Base-by-base conservation (phyloP, 1,140 invertebrate species). In the Bombyx mori region DNA sequence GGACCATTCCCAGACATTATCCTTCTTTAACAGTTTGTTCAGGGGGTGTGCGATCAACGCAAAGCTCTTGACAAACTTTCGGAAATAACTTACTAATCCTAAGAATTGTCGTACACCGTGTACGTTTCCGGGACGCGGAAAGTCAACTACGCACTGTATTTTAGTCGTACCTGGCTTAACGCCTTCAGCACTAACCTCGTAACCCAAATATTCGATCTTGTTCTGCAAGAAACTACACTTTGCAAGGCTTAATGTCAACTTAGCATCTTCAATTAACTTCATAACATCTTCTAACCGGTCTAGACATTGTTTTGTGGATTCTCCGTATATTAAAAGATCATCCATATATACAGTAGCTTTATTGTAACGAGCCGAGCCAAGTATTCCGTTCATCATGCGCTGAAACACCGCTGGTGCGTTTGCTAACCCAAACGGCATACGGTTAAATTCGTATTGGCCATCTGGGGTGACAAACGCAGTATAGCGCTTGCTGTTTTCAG, bases 181-280 rank as follows among this genome's bases (percentile, higher is more conserved):
- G n/a, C n/a, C n/a, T n/a, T n/a, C n/a, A n/a, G n/a, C n/a, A n/a
- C n/a, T n/a, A n/a, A n/a, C n/a, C n/a, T n/a, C n/a, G n/a, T n/a
- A n/a, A n/a, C n/a, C n/a, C n/a, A n/a, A n/a, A n/a, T n/a, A n/a
- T n/a, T n/a, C n/a, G n/a, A n/a, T n/a, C n/a, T n/a, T n/a, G n/a
- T n/a, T n/a, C n/a, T n/a, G n/a, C n/a, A n/a, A n/a, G n/a, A n/a
- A n/a, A n/a, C n/a, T n/a, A n/a, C n/a, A n/a, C n/a, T n/a, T n/a
- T n/a, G n/a, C n/a, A n/a, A n/a, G n/a, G 48, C 71, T 71, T 35
- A 76, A 43, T 6, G 54, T 75, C 3, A 76, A 54, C 44, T 61
- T 53, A 9, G 55, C 62, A 6, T 53, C 45, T 4, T 46, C 3
- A 10, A 58, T 18, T 6, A 53, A 8, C 6, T 53, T 3, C 3